These are phyloP conservation scores for Pachycephus smyrnensis DNA, from an alignment of 2,888 invertebrate genomes.

Conservation along the genomic window DNA sequence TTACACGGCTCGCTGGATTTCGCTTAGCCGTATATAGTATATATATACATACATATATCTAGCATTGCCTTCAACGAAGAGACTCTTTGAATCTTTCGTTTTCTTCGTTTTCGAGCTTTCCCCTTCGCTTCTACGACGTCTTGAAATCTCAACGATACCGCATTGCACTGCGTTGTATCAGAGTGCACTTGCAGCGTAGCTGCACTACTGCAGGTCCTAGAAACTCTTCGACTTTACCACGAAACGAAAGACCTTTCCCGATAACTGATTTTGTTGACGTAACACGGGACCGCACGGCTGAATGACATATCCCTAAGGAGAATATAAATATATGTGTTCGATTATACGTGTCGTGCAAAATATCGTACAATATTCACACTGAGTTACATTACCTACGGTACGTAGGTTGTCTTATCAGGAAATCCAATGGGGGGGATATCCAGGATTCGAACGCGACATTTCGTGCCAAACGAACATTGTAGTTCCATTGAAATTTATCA, in stretches of 20 bases:
- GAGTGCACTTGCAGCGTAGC: not conserved
- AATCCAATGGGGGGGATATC: not conserved
- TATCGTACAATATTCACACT: not conserved
- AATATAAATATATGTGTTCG: not conserved
- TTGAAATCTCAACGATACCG: not conserved
- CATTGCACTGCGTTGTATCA: not conserved
- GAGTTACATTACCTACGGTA: not conserved
- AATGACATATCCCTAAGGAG: not conserved
- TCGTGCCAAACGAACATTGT: not conserved
- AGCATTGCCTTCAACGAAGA: not conserved
- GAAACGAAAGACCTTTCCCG: not conserved
- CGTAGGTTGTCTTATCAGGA: not conserved
- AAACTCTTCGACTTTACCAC: not conserved
- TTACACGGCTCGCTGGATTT: not conserved
- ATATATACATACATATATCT: not conserved
- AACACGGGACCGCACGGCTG: not conserved
- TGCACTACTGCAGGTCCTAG: not conserved
- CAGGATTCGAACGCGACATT: not conserved
- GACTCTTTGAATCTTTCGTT: not conserved
- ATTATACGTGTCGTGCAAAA: not conserved
- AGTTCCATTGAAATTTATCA: not conserved
- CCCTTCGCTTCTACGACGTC: not conserved
- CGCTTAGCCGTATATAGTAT: not conserved
- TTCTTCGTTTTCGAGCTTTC: not conserved
- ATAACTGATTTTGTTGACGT: not conserved